phyloP scores from a whole-genome alignment of 2,113 vertebrate genomes.

The Psephotus haematonotus region DNA sequence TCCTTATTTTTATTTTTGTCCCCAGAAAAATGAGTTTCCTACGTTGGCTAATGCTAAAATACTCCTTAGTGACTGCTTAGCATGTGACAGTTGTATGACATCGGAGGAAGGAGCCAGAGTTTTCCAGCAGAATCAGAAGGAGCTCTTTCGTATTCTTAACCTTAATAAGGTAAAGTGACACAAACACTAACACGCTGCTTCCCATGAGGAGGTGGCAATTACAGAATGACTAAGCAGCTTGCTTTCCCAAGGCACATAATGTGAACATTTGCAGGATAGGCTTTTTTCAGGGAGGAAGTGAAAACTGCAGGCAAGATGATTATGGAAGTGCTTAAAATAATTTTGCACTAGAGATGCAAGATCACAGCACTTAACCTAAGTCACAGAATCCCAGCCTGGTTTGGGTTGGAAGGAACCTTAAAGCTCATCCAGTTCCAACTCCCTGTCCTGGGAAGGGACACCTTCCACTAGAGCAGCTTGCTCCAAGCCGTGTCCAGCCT shows the following conservation, averaged over 20 bases:
- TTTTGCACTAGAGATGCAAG: background rate
- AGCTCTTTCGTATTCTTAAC: constrained; percentile 82
- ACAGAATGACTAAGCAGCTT: background rate
- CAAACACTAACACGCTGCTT: background rate
- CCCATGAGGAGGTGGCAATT: background rate
- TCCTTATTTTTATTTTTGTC: background rate
- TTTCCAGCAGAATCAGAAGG: constrained; percentile 87
- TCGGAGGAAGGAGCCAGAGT: constrained; percentile 86
- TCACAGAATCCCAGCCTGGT: background rate
- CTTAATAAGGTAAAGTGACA: constrained; percentile 87
- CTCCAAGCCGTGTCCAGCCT: background rate
- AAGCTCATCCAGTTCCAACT: background rate
- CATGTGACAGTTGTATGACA: constrained; percentile 90
- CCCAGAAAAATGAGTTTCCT: constrained; percentile 79
- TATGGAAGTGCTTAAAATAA: background rate
- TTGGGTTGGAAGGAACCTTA: background rate
- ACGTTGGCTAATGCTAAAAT: constrained; percentile 78
- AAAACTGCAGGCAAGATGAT: background rate
- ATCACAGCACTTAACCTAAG: background rate
- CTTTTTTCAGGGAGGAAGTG: background rate
- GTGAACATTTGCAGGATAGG: background rate
- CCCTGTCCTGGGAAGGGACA: background rate
- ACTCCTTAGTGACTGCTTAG: constrained; percentile 91
- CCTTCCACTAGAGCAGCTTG: background rate
- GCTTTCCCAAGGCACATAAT: background rate